phyloP scores from a whole-genome alignment of 2,888 invertebrate genomes.

The Chironomus tentans region DNA sequence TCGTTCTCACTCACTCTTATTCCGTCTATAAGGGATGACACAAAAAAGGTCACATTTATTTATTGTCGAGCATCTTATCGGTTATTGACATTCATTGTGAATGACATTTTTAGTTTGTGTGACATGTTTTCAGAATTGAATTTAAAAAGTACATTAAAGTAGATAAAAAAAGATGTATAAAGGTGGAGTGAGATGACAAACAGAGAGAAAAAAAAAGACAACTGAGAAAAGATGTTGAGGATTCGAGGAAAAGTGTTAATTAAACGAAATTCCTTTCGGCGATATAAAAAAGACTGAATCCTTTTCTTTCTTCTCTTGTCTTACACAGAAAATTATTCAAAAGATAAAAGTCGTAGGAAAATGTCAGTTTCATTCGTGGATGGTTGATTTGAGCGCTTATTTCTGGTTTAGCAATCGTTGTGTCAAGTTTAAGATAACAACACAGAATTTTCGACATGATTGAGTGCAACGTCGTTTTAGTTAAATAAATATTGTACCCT shows the following conservation, averaged over 20 bases:
- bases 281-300: background rate
- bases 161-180: no score
- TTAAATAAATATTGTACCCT: no score
- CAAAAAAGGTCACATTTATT: background rate
- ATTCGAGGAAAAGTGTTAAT: slow-evolving; percentile 1
- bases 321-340: background rate
- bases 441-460: no score
- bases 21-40: no score
- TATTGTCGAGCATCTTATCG: background rate
- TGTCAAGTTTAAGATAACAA: no score
- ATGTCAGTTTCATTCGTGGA: background rate
- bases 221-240: background rate
- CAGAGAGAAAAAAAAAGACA: background rate
- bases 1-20: background rate
- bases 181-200: background rate
- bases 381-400: background rate
- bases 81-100: slow-evolving; percentile 1
- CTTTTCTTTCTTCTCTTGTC: background rate
- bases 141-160: no score
- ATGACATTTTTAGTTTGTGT: background rate
- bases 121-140: background rate
- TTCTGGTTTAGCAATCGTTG: no score
- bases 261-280: slow-evolving; percentile 1
- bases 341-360: background rate
- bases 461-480: no score